A percentile compares a stretch with the other conserved stretches of the same genome.
phyloP scores from a whole-genome alignment of 2,113 vertebrate species.

The Raja brachyura region DNA sequence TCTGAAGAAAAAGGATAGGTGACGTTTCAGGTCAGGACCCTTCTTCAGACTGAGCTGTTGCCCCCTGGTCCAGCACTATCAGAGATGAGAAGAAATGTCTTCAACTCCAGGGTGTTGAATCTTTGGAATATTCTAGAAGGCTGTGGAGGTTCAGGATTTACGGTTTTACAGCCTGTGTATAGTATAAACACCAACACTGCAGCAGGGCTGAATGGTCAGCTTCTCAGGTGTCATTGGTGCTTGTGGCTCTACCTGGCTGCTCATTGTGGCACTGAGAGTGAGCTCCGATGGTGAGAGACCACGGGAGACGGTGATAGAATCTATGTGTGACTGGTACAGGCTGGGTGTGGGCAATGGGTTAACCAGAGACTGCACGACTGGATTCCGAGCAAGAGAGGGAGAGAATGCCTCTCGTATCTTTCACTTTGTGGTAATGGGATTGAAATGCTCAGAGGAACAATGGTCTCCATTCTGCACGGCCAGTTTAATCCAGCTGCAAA shows the following conservation, averaged over 20 bases:
- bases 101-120: not conserved
- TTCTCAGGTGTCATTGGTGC: not conserved
- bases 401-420: not conserved
- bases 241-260: not conserved
- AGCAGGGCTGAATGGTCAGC: not conserved
- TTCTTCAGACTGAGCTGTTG: no score
- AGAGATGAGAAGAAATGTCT: not conserved
- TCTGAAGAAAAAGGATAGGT: no score
- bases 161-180: no score
- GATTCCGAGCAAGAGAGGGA: not conserved
- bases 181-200: not conserved
- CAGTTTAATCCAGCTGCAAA: not conserved
- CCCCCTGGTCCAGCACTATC: no score
- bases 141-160: no score
- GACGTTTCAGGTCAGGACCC: no score
- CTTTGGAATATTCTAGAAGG: no score
- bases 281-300: not conserved
- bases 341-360: not conserved
- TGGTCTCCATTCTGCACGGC: not conserved
- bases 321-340: not conserved
- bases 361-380: not conserved
- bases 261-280: not conserved
- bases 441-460: not conserved
- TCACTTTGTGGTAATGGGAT: not conserved
- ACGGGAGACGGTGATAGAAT: not conserved